These are phyloP conservation scores for Catharus fuscescens DNA, from an alignment of 2,113 vertebrate species.

Conservation along the genomic window DNA sequence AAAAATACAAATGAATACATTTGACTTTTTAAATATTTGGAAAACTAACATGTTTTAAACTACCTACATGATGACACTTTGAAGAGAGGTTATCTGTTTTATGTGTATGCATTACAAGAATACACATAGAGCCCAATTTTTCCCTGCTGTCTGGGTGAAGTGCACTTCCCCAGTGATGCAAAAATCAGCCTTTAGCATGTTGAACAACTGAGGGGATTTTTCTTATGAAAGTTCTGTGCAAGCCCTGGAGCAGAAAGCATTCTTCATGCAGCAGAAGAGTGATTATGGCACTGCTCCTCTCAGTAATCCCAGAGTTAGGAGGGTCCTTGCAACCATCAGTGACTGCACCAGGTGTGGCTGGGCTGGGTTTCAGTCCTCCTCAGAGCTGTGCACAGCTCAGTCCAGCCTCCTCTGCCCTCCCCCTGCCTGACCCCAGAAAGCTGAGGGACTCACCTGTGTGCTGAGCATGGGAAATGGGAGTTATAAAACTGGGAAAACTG, in stretches of 20 bases:
- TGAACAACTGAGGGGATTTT: not conserved
- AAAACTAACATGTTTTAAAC: not conserved
- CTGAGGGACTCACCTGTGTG: not conserved
- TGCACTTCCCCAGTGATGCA: not conserved
- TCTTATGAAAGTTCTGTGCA: not conserved
- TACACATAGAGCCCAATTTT: accelerated
- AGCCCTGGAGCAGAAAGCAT: not conserved
- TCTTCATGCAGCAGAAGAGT: not conserved
- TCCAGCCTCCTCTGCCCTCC: not conserved
- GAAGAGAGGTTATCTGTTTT: not conserved
- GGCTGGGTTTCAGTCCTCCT: not conserved
- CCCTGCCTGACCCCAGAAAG: not conserved
- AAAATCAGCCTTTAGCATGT: not conserved
- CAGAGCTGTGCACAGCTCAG: accelerated
- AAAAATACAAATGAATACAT: not conserved
- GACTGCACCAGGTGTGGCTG: not conserved
- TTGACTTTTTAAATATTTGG: not conserved
- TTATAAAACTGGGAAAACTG: not conserved
- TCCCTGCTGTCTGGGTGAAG: not conserved
- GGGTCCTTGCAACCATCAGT: not conserved
- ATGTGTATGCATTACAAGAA: not conserved
- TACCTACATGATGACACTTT: not conserved
- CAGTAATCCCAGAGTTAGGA: not conserved
- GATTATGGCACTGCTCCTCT: not conserved
- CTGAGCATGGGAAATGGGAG: not conserved